phyloP scores from a whole-genome alignment of 1,140 invertebrate species.

The Thaumetopoea pityocampa region DNA sequence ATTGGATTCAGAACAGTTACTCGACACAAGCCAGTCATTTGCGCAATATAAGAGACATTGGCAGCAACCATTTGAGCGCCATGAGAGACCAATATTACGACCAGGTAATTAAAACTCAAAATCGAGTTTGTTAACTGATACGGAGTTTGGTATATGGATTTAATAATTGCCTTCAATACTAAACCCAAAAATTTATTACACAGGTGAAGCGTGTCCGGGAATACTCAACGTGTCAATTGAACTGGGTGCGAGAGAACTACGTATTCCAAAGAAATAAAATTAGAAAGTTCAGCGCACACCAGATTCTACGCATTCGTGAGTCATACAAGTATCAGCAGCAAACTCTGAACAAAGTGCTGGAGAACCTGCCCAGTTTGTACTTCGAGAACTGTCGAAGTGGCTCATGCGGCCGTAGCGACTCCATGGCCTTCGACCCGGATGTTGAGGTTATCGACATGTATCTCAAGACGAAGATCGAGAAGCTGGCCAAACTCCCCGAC shows the following conservation, averaged over 20 bases:
- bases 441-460: constrained; percentile 79
- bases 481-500: constrained; percentile 61
- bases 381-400: constrained; percentile 95
- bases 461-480: constrained; percentile 80
- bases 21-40: constrained; percentile 90
- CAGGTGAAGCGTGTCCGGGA: constrained; percentile 91
- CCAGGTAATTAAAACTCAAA: constrained; percentile 81
- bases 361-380: constrained; percentile 94
- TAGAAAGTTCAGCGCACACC: constrained; percentile 94
- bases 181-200: constrained; percentile 27
- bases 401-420: constrained; percentile 88
- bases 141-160: too few species aligned
- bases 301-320: constrained; percentile 90
- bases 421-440: constrained; percentile 82
- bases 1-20: constrained; percentile 95
- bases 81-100: constrained; percentile 94
- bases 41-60: constrained; percentile 92
- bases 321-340: constrained; percentile 97
- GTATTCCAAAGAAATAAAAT: constrained; percentile 96
- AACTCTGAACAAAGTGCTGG: constrained; percentile 94
- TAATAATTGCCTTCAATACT: too few species aligned
- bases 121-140: too few species aligned
- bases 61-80: constrained; percentile 88
- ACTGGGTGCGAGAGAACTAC: constrained; percentile 96
- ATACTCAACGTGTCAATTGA: constrained; percentile 92